Base-by-base conservation (phyloP, 1,140 invertebrate genomes). In the Rhagoletis pomonella region DNA sequence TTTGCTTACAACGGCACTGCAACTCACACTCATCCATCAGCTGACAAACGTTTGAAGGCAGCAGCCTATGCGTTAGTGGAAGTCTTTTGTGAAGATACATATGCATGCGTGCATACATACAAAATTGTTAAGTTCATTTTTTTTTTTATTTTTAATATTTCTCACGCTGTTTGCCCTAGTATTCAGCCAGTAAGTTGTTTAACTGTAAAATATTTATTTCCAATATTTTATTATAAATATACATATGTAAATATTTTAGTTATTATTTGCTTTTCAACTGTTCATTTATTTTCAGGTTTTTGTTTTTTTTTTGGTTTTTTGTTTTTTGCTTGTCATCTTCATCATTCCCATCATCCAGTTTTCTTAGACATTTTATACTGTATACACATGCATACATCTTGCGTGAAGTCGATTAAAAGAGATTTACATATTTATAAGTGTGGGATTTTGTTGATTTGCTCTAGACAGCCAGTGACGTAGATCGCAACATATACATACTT, bases 281-380 rank as follows among this genome's bases (percentile, higher is more conserved):
- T 73, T 73, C 29, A 65, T 67, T 39, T 39, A 42, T 77, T 77
- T 47, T 77, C 4, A 17, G 6, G 17, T 81, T 58, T 47, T 73
- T 73, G 29, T 67, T 67, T 47, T 17, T 81, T 81, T 55, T 81
- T 7, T n/a, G 3, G 19, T 81, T 58, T 55, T 5, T 29, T 44
- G 19, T 81, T 19, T 81, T 47, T 55, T 81, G 47, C 10, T 19
- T 29, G n/a, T 81, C 47, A 81, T 81, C 47, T 81, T 19, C 73
- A 19, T 2, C 44, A 81, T 81, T 81, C 73, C 44, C 73, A 81
- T 55, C n/a, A 81, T 81, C 47, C 73, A 81, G 69, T 50, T 73
- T 81, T 81, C 7, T 3, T 29, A 29, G 29, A 1, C 29, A 29
- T 1, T 29, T 77, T 50, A 17, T 77, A 50, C 9, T 19, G 4